phyloP scores from a whole-genome alignment of 2,888 invertebrate species.

The Thera obeliscata region DNA sequence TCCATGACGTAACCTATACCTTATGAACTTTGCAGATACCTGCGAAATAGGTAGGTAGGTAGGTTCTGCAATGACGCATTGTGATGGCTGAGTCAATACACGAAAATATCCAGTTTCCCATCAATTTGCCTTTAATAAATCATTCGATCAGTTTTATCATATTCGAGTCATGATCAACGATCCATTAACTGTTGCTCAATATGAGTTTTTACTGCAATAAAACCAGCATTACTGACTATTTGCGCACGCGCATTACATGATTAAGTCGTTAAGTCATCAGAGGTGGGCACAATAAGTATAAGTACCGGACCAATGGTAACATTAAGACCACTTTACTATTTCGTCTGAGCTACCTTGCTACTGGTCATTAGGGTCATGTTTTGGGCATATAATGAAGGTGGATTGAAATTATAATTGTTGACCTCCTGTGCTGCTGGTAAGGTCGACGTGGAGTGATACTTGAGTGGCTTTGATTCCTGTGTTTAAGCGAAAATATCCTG shows the following conservation, averaged over 20 bases:
- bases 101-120: constrained; percentile 5
- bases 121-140: constrained; percentile 14
- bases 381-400: neutral
- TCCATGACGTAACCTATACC: neutral
- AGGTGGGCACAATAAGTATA: constrained; percentile 16
- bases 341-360: neutral
- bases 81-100: constrained; percentile 1
- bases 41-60: too few species aligned
- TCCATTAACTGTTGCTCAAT: constrained; percentile 47
- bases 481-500: too few species aligned
- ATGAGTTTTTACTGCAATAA: constrained; percentile 54
- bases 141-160: constrained; percentile 15
- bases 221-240: constrained; percentile 51
- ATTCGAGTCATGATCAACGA: constrained; percentile 25
- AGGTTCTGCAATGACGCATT: neutral
- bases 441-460: too few species aligned
- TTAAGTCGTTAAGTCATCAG: constrained; percentile 58
- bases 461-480: too few species aligned
- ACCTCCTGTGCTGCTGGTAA: neutral
- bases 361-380: neutral
- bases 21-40: too few species aligned
- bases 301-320: neutral
- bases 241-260: constrained; percentile 56
- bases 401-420: neutral
- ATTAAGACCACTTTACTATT: neutral